Conservation (phyloP, 2,797 vertebrate species). For the Botia kubotai region DNA sequence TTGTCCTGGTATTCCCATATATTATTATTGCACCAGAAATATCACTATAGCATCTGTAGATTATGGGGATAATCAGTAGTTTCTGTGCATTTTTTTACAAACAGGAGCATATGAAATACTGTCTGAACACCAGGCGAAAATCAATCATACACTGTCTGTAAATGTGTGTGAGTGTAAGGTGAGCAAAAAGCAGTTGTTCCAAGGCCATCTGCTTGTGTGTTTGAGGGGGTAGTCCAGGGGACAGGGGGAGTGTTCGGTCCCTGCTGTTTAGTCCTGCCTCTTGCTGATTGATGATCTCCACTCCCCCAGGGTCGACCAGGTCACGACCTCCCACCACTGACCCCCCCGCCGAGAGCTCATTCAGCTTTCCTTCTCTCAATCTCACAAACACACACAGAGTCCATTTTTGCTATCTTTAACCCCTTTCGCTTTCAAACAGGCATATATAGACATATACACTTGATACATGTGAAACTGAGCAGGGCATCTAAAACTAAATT, state of each 20-base stretch:
- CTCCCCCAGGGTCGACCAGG: slow-evolving; percentile 78
- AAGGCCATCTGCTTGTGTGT: slow-evolving; percentile 77
- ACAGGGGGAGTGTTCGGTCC: slow-evolving; percentile 64
- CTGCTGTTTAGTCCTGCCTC: slow-evolving; percentile 78
- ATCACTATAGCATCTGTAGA: not conserved
- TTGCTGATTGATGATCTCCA: slow-evolving; percentile 83
- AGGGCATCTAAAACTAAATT: not conserved
- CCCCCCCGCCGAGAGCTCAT: slow-evolving; percentile 69
- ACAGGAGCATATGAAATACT: slow-evolving; percentile 37
- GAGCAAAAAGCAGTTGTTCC: slow-evolving; percentile 72
- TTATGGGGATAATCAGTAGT: slow-evolving; percentile 25
- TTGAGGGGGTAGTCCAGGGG: slow-evolving; percentile 57
- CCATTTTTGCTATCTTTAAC: not conserved
- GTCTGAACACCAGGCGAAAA: slow-evolving; percentile 44
- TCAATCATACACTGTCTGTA: slow-evolving; percentile 48
- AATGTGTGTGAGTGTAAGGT: slow-evolving; percentile 63
- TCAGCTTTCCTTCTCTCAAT: slow-evolving; percentile 30
- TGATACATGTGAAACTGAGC: not conserved
- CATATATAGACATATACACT: slow-evolving; percentile 52
- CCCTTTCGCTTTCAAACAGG: slow-evolving; percentile 41
- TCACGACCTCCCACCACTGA: slow-evolving; percentile 80
- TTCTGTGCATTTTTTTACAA: slow-evolving; percentile 44
- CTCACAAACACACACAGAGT: not conserved
- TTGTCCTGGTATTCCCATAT: slow-evolving; percentile 6
- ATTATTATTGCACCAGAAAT: not conserved